These are phyloP conservation scores for Callimorpha dominula DNA, from an alignment of 2,888 invertebrate species.

Conservation along the genomic window DNA sequence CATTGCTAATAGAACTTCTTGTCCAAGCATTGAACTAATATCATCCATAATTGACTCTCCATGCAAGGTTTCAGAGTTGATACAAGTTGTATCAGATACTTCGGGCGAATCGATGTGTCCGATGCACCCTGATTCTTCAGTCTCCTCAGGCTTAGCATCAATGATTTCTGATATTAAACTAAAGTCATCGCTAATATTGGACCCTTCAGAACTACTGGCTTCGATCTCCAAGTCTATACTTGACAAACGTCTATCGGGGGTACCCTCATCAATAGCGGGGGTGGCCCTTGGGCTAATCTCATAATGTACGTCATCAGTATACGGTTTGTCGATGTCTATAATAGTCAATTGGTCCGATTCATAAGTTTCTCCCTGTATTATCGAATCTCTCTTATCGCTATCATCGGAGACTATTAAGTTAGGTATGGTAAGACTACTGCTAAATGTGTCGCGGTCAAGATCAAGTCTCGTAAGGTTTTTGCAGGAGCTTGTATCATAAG, in stretches of 20 bases:
- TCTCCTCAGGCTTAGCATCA: conserved; percentile 81
- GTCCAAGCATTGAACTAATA: conserved; percentile 91
- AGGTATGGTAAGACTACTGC: conserved; percentile 83
- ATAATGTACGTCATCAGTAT: conserved; percentile 81
- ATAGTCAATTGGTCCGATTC: conserved; percentile 89
- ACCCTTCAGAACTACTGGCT: conserved; percentile 88
- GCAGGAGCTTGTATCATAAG: conserved; percentile 83
- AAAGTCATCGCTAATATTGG: conserved; percentile 90
- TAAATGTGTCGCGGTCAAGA: conserved; percentile 69
- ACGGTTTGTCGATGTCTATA: conserved; percentile 88
- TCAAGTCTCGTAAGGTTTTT: conserved; percentile 76
- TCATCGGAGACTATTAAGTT: conserved; percentile 82
- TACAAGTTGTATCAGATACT: conserved; percentile 90
- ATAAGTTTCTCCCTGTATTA: conserved; percentile 84
- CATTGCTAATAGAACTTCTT: conserved; percentile 89
- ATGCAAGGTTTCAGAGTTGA: conserved; percentile 90
- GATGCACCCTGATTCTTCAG: conserved; percentile 86
- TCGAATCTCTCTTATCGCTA: conserved; percentile 78
- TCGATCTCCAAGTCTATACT: conserved; percentile 83
- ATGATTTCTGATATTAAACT: conserved; percentile 90
- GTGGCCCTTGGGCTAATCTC: conserved; percentile 70
- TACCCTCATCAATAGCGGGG: conserved; percentile 75
- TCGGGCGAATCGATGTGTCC: conserved; percentile 95
- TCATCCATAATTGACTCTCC: conserved; percentile 94
- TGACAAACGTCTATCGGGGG: conserved; percentile 78